phyloP scores from a whole-genome alignment of 2,797 vertebrate species.

The Luscinia luscinia region DNA sequence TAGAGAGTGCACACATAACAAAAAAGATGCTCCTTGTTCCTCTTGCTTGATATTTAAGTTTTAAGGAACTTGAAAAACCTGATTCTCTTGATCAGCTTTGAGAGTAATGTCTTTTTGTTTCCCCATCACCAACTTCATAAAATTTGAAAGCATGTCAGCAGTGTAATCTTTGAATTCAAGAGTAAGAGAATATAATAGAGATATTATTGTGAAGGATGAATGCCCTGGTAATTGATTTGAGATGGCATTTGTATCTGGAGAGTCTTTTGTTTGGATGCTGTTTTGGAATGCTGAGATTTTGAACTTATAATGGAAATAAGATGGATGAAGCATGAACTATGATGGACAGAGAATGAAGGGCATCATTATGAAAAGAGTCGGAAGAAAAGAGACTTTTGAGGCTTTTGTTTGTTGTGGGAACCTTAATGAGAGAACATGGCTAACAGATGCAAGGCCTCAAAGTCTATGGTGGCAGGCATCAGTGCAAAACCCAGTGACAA shows the following conservation, averaged over 20 bases:
- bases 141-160: neutral
- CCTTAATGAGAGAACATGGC: slow-evolving; percentile 51
- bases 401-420: slow-evolving; percentile 52
- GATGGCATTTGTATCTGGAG: slow-evolving; percentile 43
- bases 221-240: slow-evolving; percentile 55
- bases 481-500: slow-evolving; percentile 3
- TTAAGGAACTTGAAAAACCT: neutral
- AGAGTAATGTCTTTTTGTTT: neutral
- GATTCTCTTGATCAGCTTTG: neutral
- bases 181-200: slow-evolving; percentile 29
- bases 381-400: slow-evolving; percentile 43
- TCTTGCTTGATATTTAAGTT: neutral
- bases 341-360: slow-evolving; percentile 38
- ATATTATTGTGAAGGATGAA: slow-evolving; percentile 50
- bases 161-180: slow-evolving; percentile 27
- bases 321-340: slow-evolving; percentile 23
- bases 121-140: neutral
- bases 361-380: slow-evolving; percentile 38
- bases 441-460: slow-evolving; percentile 43
- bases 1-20: neutral
- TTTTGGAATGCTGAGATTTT: slow-evolving; percentile 55
- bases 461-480: neutral
- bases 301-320: slow-evolving; percentile 44
- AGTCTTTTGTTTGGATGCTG: slow-evolving; percentile 44
- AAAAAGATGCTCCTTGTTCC: neutral